Base-by-base conservation (phyloP, 2,888 invertebrate genomes). In the Lucinisca nassula region DNA sequence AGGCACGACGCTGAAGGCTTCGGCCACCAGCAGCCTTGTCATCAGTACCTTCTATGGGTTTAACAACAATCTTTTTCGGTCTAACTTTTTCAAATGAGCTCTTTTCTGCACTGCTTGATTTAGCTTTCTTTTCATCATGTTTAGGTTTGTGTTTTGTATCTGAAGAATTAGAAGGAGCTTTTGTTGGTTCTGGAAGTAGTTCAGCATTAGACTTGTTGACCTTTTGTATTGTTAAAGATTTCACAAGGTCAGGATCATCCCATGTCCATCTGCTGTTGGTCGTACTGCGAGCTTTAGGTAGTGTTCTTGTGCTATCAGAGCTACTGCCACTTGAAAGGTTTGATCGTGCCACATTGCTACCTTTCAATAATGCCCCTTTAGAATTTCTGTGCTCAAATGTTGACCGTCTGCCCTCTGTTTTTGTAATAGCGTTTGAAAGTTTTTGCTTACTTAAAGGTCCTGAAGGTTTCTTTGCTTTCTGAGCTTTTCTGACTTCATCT, bases 11-110 rank as follows among this genome's bases (percentile, higher is more conserved):
- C 17, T 74, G 74, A 8, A 21, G 40, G 24, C 49, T 74, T 17
- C 8, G 45, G 2, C 37, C 17, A 3, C 61, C 27, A 61, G 8
- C 27, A 27, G 30, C 30, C 27, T 30, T 61, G 10, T 61, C 61
- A 35, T 12, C 3, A 24, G 35, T 0, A 32, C 4, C 35, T 30
- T 51, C 76, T 30, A 51, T 76, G 0, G 76, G 76, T n/a, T 76
- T 49, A n/a, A 76, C 76, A 12, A 55, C 37, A 21, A 76, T 76
- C 45, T 30, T 49, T 37, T 76, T 76, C 21, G 49, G 76, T 8
- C 32, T 24, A 35, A 76, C 76, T 17, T 55, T 76, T 2, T 76
- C 74, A 1, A 40, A 3, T 17, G 38, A 17, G 17, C 2, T 12
- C 10, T 35, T 35, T 8, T 32, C 35, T 40, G 38, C 45, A 32